Base-by-base conservation (phyloP, 1,140 invertebrate species). In the Berghia stephanieae region DNA sequence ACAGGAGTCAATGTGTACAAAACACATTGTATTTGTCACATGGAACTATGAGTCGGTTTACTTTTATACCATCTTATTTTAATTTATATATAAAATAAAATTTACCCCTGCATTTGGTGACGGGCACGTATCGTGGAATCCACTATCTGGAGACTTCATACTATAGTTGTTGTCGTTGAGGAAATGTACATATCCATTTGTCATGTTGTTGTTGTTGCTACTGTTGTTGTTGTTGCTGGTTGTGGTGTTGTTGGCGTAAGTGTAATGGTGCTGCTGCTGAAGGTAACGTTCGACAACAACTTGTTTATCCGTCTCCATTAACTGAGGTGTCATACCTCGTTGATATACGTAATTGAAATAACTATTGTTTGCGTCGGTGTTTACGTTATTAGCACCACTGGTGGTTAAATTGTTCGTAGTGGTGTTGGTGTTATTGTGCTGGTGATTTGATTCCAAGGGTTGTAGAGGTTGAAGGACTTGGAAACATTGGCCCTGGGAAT, bases 121-220 rank as follows among this genome's bases (percentile, higher is more conserved):
- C 21, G 82, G 69, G 75, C 85, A 86, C 13, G 83, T 79, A 55
- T 86, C 85, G 21, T 84, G 81, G 60, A 79, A 86, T 18, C 85
- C 85, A 75, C 83, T 86, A 44, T 86, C 85, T 18, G 85, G 85
- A n/a, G 85, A 86, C 68, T 86, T 86, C 79, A 84, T 81, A 46
- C 77, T 82, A 69, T 82, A 84, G 63, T 77, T 84, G 21, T 68
- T 60, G 18, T 46, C 66, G 71, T 13, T 75, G 68, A 21, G 71
- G 38, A 77, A 76, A 75, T 43, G 75, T 66, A n/a, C n/a, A n/a
- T n/a, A n/a, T n/a, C n/a, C n/a, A n/a, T n/a, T n/a, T n/a, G n/a
- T n/a, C n/a, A n/a, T n/a, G n/a, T n/a, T n/a, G n/a, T n/a, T n/a
- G n/a, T n/a, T n/a, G n/a, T n/a, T n/a, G n/a, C n/a, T n/a, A n/a